These are phyloP conservation scores for Campoletis raptor DNA, from an alignment of 2,888 invertebrate genomes.

Conservation along the genomic window DNA sequence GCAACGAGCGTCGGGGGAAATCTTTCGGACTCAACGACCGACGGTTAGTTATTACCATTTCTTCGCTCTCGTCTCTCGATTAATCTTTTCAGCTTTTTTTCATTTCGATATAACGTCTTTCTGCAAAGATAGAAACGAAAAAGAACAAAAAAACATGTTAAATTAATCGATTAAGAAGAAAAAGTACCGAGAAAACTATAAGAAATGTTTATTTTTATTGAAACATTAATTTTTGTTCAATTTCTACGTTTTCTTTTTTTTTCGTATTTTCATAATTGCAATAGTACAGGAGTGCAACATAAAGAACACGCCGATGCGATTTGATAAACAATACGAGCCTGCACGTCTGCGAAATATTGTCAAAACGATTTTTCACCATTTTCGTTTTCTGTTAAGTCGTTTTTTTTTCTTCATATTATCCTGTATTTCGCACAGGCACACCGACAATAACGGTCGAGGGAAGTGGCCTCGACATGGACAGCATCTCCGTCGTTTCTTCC, in stretches of 20 bases:
- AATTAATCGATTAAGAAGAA: background rate
- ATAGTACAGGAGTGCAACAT: slow-evolving; percentile 69
- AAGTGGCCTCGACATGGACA: slow-evolving; percentile 90
- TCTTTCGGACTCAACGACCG: slow-evolving; percentile 92
- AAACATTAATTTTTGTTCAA: background rate
- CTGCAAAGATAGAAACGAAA: background rate
- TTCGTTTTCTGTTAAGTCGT: slow-evolving; percentile 33
- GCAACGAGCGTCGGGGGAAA: slow-evolving; percentile 94
- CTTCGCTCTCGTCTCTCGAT: slow-evolving; percentile 1
- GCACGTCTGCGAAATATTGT: slow-evolving; percentile 29
- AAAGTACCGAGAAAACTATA: background rate
- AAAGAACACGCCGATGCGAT: slow-evolving; percentile 69
- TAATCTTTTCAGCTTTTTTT: background rate
- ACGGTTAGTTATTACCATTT: slow-evolving; percentile 86
- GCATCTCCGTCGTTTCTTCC: slow-evolving; percentile 90
- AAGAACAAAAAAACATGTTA: background rate
- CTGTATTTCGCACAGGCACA: slow-evolving; percentile 84
- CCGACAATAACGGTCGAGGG: slow-evolving; percentile 85
- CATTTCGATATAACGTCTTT: background rate
- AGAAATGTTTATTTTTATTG: background rate
- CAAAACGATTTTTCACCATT: slow-evolving; percentile 39
- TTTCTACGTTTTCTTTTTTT: slow-evolving; percentile 1
- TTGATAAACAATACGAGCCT: slow-evolving; percentile 21
- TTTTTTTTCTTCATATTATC: slow-evolving; percentile 73
- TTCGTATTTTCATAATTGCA: slow-evolving; percentile 1